Percentiles rank a stretch among this genome's conserved stretches.
Conservation (phyloP, 1,140 invertebrate genomes). For the Euglossa dilemma region DNA sequence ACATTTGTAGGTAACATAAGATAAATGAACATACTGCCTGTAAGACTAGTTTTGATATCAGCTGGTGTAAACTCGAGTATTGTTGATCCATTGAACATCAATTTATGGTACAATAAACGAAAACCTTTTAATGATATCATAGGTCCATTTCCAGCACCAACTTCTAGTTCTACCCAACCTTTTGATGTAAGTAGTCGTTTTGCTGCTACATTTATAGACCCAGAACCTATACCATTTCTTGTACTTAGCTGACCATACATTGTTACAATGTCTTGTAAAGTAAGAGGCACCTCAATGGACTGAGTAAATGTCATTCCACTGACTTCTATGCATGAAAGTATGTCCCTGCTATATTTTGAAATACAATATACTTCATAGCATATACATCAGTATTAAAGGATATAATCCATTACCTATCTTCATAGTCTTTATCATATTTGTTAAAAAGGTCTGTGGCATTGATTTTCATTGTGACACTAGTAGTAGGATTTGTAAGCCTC, state of each 20-base stretch:
- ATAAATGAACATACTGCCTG: slow-evolving; percentile 85
- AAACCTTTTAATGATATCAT: slow-evolving; percentile 89
- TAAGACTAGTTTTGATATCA: slow-evolving; percentile 88
- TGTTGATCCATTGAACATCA: slow-evolving; percentile 88
- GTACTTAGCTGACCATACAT: slow-evolving; percentile 91
- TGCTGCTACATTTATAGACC: slow-evolving; percentile 89
- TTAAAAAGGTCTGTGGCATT: slow-evolving; percentile 97
- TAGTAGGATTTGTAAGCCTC: slow-evolving; percentile 94
- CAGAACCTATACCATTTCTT: slow-evolving; percentile 93
- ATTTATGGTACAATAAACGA: slow-evolving; percentile 86
- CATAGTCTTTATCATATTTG: slow-evolving; percentile 88
- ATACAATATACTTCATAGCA: slow-evolving; percentile 19
- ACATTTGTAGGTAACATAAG: not conserved
- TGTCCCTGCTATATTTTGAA: slow-evolving; percentile 80
- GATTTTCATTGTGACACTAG: slow-evolving; percentile 92
- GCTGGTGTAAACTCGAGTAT: slow-evolving; percentile 88
- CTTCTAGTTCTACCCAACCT: slow-evolving; percentile 92
- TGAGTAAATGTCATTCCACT: slow-evolving; percentile 95
- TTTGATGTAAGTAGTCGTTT: slow-evolving; percentile 90
- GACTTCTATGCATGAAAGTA: slow-evolving; percentile 92
- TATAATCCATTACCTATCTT: slow-evolving; percentile 74
- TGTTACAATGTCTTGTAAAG: slow-evolving; percentile 90
- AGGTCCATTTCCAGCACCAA: slow-evolving; percentile 91
- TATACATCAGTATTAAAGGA: slow-evolving; percentile 2
- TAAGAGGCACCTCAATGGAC: slow-evolving; percentile 96